Evolutionary conservation across 1,140 invertebrate species (phyloP), one percentile per base, ranked within the genome.

Genomic region (Maconellicoccus hirsutus): DNA sequence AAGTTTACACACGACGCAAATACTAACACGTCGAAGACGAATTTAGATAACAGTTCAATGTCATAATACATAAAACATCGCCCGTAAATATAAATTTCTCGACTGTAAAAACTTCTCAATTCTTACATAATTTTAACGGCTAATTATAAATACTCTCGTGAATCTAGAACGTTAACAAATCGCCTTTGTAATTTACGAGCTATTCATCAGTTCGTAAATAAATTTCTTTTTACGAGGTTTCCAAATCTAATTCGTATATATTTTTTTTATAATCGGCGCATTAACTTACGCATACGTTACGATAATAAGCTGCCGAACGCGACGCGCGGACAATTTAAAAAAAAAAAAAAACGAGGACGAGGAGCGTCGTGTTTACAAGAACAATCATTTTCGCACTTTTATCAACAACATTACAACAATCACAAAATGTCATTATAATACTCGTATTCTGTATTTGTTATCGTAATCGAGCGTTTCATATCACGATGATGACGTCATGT

Each of bases 41-140:
- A 52, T 52, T 52, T 52, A 52, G 42, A 52, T 52, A 52, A 52
- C 42, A 19, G 42, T 52, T 52, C 42, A 52, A 52, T 52, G 42
- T 52, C 42, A 52, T 52, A 52, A 52, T 33, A 33, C 29, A 33
- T 33, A 33, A 33, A 33, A 33, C 29, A 33, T 33, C 42, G 16
- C 10, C 6, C 42, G 42, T 52, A 52, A 19, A 52, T 52, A 52
- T 16, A 52, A 52, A 52, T 52, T 52, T 52, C n/a, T 19, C 42
- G n/a, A 52, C 42, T 52, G 42, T 52, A 3, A 52, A 16, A 52
- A 52, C 29, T 52, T 52, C n/a, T 52, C 42, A 52, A 52, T 16
- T 52, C 10, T 52, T 52, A 52, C 42, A 19, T 52, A 52, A 52
- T 52, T 52, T 52, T 52, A 8, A 52, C 29, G 42, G 42, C 6